These are phyloP conservation scores for Mechanitis messenoides DNA, from an alignment of 2,888 invertebrate genomes.

Conservation along the genomic window DNA sequence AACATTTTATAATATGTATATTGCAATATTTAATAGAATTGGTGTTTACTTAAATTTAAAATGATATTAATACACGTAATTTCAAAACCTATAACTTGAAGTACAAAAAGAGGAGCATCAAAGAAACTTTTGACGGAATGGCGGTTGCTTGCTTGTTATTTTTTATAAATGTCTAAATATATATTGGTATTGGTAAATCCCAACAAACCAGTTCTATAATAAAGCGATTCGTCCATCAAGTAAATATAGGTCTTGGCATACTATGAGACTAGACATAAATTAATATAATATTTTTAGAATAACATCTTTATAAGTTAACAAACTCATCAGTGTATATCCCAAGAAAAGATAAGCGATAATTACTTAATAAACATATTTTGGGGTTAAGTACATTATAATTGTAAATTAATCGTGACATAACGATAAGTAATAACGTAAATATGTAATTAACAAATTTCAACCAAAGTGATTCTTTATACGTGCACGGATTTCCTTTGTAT, in stretches of 20 bases:
- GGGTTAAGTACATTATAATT: conserved; percentile 6
- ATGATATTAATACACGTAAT: no score
- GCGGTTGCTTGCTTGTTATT: not conserved
- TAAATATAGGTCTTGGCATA: not conserved
- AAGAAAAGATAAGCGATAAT: not conserved
- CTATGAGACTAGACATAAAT: not conserved
- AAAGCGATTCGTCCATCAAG: not conserved
- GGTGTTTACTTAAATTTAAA: no score
- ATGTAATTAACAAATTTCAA: not conserved
- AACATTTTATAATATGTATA: no score
- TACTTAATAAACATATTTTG: conserved; percentile 1
- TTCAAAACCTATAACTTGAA: not conserved
- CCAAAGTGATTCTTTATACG: not conserved
- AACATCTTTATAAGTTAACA: not conserved
- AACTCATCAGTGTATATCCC: not conserved
- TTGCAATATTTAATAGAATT: no score
- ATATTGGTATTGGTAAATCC: not conserved
- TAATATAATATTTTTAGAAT: not conserved
- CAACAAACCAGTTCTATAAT: conserved; percentile 1
- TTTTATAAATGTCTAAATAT: not conserved
- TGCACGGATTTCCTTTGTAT: not conserved
- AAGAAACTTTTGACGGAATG: not conserved
- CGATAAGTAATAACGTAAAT: not conserved
- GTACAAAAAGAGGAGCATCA: not conserved
- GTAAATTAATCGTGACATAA: not conserved